These are phyloP conservation scores for Noctua pronuba DNA, from an alignment of 2,888 invertebrate species.

Conservation along the genomic window DNA sequence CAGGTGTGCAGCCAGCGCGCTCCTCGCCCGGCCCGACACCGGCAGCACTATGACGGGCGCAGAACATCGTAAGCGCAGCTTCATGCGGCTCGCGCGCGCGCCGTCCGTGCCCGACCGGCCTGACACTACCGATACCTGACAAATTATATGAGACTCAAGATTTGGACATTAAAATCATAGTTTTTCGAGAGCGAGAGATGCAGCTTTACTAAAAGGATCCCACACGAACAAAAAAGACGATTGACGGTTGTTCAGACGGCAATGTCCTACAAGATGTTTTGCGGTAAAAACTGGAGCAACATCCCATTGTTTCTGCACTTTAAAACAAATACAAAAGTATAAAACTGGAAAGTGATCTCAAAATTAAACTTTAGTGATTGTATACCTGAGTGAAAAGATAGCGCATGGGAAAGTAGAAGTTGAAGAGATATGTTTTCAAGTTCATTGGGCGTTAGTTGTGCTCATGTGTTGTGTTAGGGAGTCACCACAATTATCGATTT, in stretches of 20 bases:
- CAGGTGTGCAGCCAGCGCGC: conserved; percentile 95
- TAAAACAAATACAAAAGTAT: background rate
- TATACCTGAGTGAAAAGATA: background rate
- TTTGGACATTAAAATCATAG: background rate
- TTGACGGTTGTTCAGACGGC: background rate
- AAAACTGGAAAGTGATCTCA: background rate
- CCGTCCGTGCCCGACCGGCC: conserved; percentile 66
- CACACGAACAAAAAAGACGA: background rate
- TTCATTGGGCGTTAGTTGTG: background rate
- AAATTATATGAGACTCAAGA: background rate
- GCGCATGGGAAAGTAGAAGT: background rate
- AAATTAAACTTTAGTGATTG: background rate
- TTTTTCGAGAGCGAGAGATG: background rate
- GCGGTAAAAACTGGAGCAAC: no score
- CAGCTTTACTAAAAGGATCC: background rate
- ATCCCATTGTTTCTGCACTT: background rate
- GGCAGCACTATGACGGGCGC: conserved; percentile 97
- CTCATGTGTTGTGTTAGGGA: background rate
- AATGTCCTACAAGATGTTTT: background rate
- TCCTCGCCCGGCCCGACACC: conserved; percentile 94
- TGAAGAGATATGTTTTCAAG: background rate
- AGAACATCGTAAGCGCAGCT: conserved; percentile 90
- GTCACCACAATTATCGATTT: background rate
- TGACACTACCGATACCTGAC: conserved; percentile 63
- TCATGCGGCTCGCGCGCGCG: conserved; percentile 65